Evolutionary conservation across 1,140 invertebrate genomes (phyloP).

Genomic region (Drosophila cardini): DNA sequence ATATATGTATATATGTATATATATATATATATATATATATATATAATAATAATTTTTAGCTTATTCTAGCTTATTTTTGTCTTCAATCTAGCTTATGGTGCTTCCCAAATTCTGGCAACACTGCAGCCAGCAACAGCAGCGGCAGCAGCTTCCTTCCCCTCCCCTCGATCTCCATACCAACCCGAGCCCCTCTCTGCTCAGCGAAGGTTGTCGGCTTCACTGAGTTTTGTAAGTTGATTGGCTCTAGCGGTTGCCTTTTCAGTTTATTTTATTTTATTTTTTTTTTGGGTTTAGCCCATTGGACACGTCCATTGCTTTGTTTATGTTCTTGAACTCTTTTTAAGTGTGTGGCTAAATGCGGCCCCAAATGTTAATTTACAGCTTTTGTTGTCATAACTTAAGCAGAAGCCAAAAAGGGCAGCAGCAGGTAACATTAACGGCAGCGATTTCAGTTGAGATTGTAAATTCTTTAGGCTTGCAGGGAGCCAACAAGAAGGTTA

Average conservation of each 20-base stretch:
- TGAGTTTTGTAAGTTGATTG: conserved; percentile 71
- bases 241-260: conserved; percentile 46
- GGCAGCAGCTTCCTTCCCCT: conserved; percentile 14
- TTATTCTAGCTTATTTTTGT: no score
- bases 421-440: background rate
- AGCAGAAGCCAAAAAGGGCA: conserved; percentile 31
- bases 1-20: no score
- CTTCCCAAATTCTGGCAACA: no score
- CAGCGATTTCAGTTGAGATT: background rate
- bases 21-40: no score
- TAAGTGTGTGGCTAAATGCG: conserved; percentile 56
- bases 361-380: conserved; percentile 74
- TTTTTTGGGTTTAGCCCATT: conserved; percentile 31
- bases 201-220: conserved; percentile 55
- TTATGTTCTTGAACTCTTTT: conserved; percentile 81
- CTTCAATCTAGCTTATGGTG: no score
- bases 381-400: conserved; percentile 62
- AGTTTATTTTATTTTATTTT: background rate
- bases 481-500: conserved; percentile 1
- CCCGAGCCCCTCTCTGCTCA: background rate
- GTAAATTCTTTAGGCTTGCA: background rate
- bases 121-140: no score
- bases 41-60: no score
- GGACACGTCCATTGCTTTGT: conserved; percentile 53
- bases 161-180: background rate